These are phyloP conservation scores for Microhierax caerulescens DNA, from an alignment of 2,797 vertebrate species.

Conservation along the genomic window DNA sequence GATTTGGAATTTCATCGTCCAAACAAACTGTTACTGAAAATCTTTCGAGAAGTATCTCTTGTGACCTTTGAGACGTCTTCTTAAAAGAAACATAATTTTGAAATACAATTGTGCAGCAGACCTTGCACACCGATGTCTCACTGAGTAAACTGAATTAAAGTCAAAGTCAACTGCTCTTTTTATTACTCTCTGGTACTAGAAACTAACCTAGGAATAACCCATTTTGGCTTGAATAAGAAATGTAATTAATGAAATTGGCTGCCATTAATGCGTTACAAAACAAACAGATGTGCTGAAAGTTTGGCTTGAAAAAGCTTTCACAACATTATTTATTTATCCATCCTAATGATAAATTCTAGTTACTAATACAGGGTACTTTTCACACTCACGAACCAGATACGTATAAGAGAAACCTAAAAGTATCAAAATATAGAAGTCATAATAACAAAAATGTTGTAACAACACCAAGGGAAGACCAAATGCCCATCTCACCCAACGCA, in stretches of 20 bases:
- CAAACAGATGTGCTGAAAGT: not conserved
- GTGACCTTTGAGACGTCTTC: slow-evolving; percentile 14
- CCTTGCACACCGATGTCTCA: not conserved
- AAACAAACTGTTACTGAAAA: slow-evolving; percentile 28
- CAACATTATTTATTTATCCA: not conserved
- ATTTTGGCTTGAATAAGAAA: not conserved
- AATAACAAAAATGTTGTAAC: not conserved
- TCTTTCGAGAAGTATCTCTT: not conserved
- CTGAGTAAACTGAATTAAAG: slow-evolving; percentile 3
- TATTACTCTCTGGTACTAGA: not conserved
- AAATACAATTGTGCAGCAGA: slow-evolving; percentile 28
- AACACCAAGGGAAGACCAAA: not conserved
- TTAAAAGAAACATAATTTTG: slow-evolving; percentile 15
- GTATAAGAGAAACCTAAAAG: not conserved
- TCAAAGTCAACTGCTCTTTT: slow-evolving; percentile 7
- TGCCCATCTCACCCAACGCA: fast-evolving
- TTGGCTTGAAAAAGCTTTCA: not conserved
- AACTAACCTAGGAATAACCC: not conserved
- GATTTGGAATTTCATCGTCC: slow-evolving; percentile 37
- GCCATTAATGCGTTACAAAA: not conserved
- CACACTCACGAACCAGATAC: not conserved
- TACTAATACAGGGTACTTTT: not conserved
- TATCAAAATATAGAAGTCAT: not conserved
- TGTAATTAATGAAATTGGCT: not conserved
- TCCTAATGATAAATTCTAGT: not conserved